Evolutionary conservation across 2,888 invertebrate genomes (phyloP).

Genomic region (Acanthacorydalis orientalis): DNA sequence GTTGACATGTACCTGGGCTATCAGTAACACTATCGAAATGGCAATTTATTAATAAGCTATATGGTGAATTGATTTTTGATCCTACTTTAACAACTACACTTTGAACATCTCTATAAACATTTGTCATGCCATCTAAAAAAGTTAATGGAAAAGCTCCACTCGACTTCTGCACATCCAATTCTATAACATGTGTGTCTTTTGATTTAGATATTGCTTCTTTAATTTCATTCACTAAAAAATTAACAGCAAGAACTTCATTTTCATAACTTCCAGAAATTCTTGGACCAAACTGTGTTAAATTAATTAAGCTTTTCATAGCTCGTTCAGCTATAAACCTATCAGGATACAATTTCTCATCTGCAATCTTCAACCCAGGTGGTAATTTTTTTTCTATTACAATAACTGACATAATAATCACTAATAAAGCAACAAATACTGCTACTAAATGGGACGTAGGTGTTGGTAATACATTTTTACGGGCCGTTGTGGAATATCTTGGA

Average conservation of each 20-base stretch:
- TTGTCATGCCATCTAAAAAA: slow-evolving; percentile 55
- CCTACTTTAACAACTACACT: slow-evolving; percentile 52
- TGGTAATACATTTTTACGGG: slow-evolving; percentile 19
- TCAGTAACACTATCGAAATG: slow-evolving; percentile 60
- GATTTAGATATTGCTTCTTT: slow-evolving; percentile 26
- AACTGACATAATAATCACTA: slow-evolving; percentile 32
- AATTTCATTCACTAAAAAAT: slow-evolving; percentile 28
- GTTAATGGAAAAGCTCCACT: slow-evolving; percentile 50
- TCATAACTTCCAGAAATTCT: slow-evolving; percentile 47
- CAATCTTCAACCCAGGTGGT: slow-evolving; percentile 33
- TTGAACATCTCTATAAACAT: slow-evolving; percentile 47
- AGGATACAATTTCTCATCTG: slow-evolving; percentile 23
- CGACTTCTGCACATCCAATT: slow-evolving; percentile 41
- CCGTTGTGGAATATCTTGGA: background rate
- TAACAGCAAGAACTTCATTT: slow-evolving; percentile 42
- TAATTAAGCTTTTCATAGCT: slow-evolving; percentile 45
- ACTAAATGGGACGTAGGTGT: slow-evolving; percentile 31
- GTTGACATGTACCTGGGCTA: slow-evolving; percentile 45
- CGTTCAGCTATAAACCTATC: slow-evolving; percentile 41
- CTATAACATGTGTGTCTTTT: slow-evolving; percentile 28
- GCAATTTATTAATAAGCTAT: slow-evolving; percentile 54
- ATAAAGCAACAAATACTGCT: slow-evolving; percentile 31
- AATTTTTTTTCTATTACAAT: slow-evolving; percentile 40
- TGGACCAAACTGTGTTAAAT: slow-evolving; percentile 42
- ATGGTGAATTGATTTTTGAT: slow-evolving; percentile 31